Evolutionary conservation across 2,113 vertebrate genomes (phyloP).

Genomic region (Pterocles gutturalis): DNA sequence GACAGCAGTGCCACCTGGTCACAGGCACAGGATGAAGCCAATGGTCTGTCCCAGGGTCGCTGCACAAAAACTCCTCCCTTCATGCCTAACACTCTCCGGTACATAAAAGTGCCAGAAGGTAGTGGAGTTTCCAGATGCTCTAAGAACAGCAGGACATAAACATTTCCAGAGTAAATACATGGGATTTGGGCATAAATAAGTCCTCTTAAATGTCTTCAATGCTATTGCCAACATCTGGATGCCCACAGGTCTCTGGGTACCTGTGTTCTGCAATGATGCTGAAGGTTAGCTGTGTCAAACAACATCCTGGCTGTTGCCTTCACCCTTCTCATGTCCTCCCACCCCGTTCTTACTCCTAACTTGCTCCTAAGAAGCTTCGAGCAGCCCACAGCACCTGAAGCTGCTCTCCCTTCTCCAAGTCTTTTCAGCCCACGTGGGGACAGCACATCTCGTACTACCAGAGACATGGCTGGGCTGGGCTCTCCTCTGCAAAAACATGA

Average conservation of each 20-base stretch:
- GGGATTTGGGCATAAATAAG: neutral
- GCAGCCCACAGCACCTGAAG: neutral
- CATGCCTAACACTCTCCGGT: neutral
- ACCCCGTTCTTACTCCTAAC: neutral
- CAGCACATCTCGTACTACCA: neutral
- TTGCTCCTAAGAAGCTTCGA: neutral
- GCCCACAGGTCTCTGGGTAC: neutral
- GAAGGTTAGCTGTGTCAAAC: neutral
- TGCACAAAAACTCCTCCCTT: neutral
- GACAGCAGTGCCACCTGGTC: rapidly evolving
- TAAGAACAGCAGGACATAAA: neutral
- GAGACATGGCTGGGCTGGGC: neutral
- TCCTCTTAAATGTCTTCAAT: neutral
- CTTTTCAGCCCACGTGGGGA: neutral
- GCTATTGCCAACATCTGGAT: neutral
- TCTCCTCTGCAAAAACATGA: neutral
- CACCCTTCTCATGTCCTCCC: neutral
- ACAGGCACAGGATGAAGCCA: neutral
- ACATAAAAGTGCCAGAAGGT: neutral
- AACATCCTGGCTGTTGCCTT: rapidly evolving
- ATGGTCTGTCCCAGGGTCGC: neutral
- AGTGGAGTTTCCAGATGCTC: neutral
- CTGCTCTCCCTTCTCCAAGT: neutral
- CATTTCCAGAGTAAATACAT: rapidly evolving
- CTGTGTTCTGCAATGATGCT: neutral